Evolutionary conservation across 2,797 vertebrate species (phyloP).

Genomic region (Balearica regulorum): DNA sequence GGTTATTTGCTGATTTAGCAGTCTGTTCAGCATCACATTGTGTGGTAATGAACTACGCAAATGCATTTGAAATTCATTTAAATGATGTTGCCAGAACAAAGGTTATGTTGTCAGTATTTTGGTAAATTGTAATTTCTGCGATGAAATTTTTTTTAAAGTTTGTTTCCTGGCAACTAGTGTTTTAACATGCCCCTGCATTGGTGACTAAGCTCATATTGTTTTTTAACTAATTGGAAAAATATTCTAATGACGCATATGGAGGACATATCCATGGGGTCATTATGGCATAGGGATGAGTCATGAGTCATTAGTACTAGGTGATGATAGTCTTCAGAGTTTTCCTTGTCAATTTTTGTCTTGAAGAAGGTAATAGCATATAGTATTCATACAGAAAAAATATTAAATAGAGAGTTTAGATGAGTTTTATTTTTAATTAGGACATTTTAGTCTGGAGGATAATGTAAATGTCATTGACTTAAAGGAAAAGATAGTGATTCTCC

Average conservation of each 20-base stretch:
- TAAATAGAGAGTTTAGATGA: background rate
- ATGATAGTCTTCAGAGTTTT: background rate
- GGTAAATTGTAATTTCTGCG: background rate
- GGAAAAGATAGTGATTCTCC: background rate
- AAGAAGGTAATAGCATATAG: background rate
- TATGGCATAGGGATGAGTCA: background rate
- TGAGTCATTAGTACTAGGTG: background rate
- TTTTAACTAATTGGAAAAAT: background rate
- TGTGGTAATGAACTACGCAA: background rate
- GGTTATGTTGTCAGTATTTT: background rate
- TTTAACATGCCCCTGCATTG: background rate
- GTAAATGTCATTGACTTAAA: background rate
- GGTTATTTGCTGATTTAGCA: background rate
- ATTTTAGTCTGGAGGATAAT: background rate
- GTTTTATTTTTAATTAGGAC: background rate
- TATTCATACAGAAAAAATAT: background rate
- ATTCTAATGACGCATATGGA: background rate
- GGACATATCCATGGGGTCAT: background rate
- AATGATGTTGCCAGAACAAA: background rate
- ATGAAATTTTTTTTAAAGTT: background rate
- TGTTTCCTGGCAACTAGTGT: background rate
- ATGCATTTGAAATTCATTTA: background rate
- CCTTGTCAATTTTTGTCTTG: background rate
- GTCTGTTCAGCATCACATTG: background rate
- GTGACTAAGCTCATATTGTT: background rate